These are phyloP conservation scores for Thecophora atra DNA, from an alignment of 2,888 invertebrate genomes.

Conservation along the genomic window DNA sequence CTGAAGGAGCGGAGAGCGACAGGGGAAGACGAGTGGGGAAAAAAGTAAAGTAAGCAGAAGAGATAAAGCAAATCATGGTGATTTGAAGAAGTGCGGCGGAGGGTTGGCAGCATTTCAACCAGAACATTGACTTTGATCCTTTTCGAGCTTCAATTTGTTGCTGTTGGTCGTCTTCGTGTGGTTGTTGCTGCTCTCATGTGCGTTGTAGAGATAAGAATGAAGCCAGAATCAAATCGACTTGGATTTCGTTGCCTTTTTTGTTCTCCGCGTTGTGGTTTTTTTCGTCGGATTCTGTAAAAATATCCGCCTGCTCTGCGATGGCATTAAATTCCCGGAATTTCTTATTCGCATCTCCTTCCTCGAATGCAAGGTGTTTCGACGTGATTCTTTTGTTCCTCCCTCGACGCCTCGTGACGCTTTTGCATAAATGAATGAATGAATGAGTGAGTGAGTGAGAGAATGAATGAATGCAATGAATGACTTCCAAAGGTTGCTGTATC, in stretches of 20 bases:
- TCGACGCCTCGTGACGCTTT: not conserved
- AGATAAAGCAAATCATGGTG: slow-evolving; percentile 17
- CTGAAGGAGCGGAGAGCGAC: not conserved
- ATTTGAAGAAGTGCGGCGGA: not conserved
- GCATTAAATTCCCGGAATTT: slow-evolving; percentile 11
- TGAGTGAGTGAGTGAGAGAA: no score
- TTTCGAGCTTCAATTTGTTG: slow-evolving; percentile 17
- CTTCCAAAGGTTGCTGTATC: slow-evolving; percentile 18
- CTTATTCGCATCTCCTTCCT: no score
- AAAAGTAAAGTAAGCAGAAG: not conserved
- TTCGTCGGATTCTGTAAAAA: not conserved
- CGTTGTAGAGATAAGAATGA: not conserved
- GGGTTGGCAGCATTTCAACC: slow-evolving; percentile 12
- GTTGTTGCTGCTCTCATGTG: slow-evolving; percentile 19
- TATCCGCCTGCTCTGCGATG: not conserved
- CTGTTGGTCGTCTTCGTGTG: not conserved
- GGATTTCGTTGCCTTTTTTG: not conserved
- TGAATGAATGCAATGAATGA: slow-evolving; percentile 31
- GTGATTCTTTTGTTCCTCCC: not conserved
- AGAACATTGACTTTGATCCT: slow-evolving; percentile 29
- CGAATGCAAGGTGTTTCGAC: slow-evolving; percentile 18
- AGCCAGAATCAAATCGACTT: slow-evolving; percentile 16
- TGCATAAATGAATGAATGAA: slow-evolving; percentile 32
- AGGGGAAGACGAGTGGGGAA: not conserved
- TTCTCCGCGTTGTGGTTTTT: not conserved